Base-by-base conservation (phyloP, 2,797 vertebrate genomes). In the Microcaecilia unicolor region DNA sequence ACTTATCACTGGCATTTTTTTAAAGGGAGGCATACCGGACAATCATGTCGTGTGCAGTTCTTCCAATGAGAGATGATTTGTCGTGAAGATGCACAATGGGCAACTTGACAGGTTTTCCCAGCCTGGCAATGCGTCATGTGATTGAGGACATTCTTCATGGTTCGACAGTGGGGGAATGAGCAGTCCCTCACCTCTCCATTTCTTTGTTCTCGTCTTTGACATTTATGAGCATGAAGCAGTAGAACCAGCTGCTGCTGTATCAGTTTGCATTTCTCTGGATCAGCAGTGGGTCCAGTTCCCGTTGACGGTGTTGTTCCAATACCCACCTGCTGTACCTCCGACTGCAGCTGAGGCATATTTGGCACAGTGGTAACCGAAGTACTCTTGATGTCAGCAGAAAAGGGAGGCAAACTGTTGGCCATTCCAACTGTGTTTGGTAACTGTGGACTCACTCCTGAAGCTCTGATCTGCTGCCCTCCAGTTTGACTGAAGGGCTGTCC, bases 21-120 rank as follows among this genome's bases (percentile, higher is more conserved):
- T 67, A 99, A 70, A 19, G 94, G 94, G 56, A 99, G 87, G 68
- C 95, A 99, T 62, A 98, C 95, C 8, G 94, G 95, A 81, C 94
- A 98, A 75, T 98, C 95, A 31, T 98, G 95, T 59, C 93, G 86
- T 26, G 95, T 99, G 78, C 95, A 99, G 63, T 99, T 99, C 84
- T 99, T 99, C 95, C 95, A 99, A 81, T 99, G 95, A 59, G 95
- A 99, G 75, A 99, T 98, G 77, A 99, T 99, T 82, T 99, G 96
- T 81, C 96, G 90, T n/a, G 96, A 99, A 46, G 95, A 99, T 45
- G 96, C 96, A 79, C 96, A 99, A 66, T 99, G 96, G 73, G 95
- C 93, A 83, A 87, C 84, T 87, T 97, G 94, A 76, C 95, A 98
- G 66, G 92, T 90, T 66, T 98, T 98, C 61, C 95, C 81, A 7